These are phyloP conservation scores for Nansenia antarctica DNA, from an alignment of 2,113 vertebrate species.

Conservation along the genomic window DNA sequence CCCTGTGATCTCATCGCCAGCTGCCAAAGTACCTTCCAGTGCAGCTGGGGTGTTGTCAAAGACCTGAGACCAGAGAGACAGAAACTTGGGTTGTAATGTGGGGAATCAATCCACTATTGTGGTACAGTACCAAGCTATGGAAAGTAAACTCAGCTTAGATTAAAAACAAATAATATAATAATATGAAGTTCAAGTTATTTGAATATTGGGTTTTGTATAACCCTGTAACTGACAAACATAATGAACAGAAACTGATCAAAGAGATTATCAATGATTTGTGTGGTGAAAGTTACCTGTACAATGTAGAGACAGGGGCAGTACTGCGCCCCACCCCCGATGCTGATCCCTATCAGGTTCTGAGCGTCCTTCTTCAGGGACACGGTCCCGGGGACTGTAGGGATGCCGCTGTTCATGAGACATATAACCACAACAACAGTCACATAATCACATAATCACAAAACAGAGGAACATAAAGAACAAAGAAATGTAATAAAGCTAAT, in stretches of 20 bases:
- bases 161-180: background rate
- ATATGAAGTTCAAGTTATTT: background rate
- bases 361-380: constrained; percentile 91
- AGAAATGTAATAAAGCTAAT: too few species aligned
- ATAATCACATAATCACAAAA: background rate
- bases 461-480: too few species aligned
- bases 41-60: constrained; percentile 97
- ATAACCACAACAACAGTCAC: constrained; percentile 19
- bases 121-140: background rate
- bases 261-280: too few species aligned
- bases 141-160: too few species aligned
- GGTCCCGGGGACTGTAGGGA: constrained; percentile 94
- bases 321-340: constrained; percentile 96
- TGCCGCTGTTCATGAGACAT: constrained; percentile 78
- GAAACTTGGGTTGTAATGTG: background rate
- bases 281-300: constrained; percentile 83
- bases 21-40: constrained; percentile 88
- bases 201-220: background rate
- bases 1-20: constrained; percentile 95
- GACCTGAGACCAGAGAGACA: constrained; percentile 72
- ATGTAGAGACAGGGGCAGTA: constrained; percentile 98
- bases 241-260: background rate
- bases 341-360: constrained; percentile 97
- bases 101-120: background rate
- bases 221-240: background rate